Percentiles rank a stretch among this genome's conserved stretches.
These are phyloP conservation scores for Apamea epomidion DNA, from an alignment of 2,888 invertebrate species.

Conservation along the genomic window DNA sequence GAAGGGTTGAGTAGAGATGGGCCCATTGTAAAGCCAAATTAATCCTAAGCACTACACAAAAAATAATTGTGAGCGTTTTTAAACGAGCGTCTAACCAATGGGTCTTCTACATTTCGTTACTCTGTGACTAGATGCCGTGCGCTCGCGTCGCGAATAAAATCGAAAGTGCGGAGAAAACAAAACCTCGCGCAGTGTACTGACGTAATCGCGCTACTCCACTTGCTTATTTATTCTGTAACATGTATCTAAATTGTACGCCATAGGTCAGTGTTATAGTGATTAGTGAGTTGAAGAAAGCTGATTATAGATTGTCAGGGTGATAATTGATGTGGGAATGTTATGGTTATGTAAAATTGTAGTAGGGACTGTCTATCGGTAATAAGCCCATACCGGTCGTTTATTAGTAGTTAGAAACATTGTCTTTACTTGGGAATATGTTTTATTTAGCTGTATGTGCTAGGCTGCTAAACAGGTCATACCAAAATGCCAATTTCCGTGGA, in stretches of 20 bases:
- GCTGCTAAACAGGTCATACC: background rate
- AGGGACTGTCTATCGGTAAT: background rate
- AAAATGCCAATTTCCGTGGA: background rate
- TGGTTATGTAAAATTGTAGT: conserved; percentile 18
- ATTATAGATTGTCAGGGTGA: conserved; percentile 24
- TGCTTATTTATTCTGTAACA: conserved; percentile 68
- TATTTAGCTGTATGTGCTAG: background rate
- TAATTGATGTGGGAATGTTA: conserved; percentile 23
- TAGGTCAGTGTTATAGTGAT: conserved; percentile 67
- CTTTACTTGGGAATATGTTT: background rate
- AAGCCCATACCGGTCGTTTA: background rate
- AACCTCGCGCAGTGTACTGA: conserved; percentile 69
- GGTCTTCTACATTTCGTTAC: conserved; percentile 36
- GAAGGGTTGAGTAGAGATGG: background rate
- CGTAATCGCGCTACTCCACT: conserved; percentile 76
- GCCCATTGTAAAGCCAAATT: background rate
- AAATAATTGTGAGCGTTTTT: too few relatives aligned
- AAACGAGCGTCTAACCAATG: background rate
- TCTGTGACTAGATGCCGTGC: conserved; percentile 67
- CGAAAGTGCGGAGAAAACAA: conserved; percentile 86
- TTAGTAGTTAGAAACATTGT: background rate
- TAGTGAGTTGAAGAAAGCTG: conserved; percentile 51
- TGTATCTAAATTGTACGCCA: conserved; percentile 45
- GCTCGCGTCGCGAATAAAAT: conserved; percentile 77
- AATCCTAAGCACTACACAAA: too few relatives aligned